Evolutionary conservation across 2,113 vertebrate genomes (phyloP), one percentile per base, ranked within the genome.

Genomic region (Leiothrix lutea): DNA sequence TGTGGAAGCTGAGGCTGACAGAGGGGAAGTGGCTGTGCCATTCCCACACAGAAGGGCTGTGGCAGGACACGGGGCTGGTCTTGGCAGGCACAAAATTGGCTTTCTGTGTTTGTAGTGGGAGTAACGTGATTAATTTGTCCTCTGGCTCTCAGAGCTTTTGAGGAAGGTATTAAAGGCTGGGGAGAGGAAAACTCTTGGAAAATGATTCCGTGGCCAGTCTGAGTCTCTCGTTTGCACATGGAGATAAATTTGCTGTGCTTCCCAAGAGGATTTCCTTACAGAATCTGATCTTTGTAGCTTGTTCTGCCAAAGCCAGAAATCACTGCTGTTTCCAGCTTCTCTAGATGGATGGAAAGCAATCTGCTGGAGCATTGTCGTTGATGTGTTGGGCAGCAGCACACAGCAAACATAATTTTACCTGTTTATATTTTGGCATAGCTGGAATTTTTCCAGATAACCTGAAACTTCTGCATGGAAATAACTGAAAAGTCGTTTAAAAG

Each of bases 381-480:
- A 24, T 71, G 25, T 5, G 12, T 23, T 28, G 56, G 78, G 56
- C 73, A 85, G 70, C 69, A 71, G 3, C 20, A 3, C 8, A 3
- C 21, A 60, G 28, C 25, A 31, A 20, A 74, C 0, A 0, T 6
- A 7, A n/a, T 45, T 91, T 57, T 45, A 71, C 38, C 51, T 28
- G 0, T 66, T 79, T 42, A 1, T 64, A 0, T 67, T 9, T 33
- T 35, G 14, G 7, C 16, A 21, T 6, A 53, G 54, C 48, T 1
- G 8, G n/a, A 35, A 42, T 45, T 65, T 80, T 66, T 29, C 48
- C 45, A 19, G 40, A 9, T 40, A 25, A 50, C 16, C 65, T 44
- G 48, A 11, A 33, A 31, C 21, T 54, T 61, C 42, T 71, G 35
- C 50, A 22, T 29, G 54, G 36, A 31, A 14, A 42, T 10, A 20